These are phyloP conservation scores for Drosophila lacertosa DNA, from an alignment of 1,140 invertebrate species.

Conservation along the genomic window DNA sequence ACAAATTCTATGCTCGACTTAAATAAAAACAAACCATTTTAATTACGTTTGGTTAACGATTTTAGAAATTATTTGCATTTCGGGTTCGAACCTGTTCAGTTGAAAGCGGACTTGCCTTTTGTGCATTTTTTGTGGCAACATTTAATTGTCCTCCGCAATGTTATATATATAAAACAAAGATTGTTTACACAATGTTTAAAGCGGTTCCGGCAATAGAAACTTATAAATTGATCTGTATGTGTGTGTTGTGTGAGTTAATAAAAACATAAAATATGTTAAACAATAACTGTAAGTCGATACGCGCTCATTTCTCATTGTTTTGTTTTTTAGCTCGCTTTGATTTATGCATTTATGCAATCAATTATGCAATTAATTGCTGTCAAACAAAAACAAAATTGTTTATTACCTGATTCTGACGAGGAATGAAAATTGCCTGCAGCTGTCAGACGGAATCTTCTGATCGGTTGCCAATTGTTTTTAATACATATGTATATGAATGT, in stretches of 20 bases:
- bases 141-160: constrained; percentile 2
- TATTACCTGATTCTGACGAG: constrained; percentile 36
- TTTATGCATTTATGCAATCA: constrained; percentile 74
- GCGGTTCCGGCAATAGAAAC: constrained; percentile 52
- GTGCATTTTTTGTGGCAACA: neutral
- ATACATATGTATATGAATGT: too few relatives aligned
- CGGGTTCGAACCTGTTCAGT: too few relatives aligned
- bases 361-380: constrained; percentile 77
- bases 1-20: too few relatives aligned
- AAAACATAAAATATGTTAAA: constrained; percentile 18
- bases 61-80: too few relatives aligned
- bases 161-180: constrained; percentile 17
- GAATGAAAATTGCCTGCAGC: constrained; percentile 72
- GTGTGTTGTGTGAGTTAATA: neutral
- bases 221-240: neutral
- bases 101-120: too few relatives aligned
- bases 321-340: constrained; percentile 41
- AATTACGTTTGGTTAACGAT: too few relatives aligned
- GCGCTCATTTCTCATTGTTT: constrained; percentile 30
- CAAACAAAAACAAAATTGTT: constrained; percentile 68
- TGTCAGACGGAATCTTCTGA: constrained; percentile 44
- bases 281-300: constrained; percentile 11
- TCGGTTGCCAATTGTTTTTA: too few relatives aligned
- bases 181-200: constrained; percentile 32
- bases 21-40: too few relatives aligned